Evolutionary conservation across 2,797 vertebrate genomes (phyloP), one percentile per base, ranked within the genome.

Genomic region (Stomatorhinus walkeri): DNA sequence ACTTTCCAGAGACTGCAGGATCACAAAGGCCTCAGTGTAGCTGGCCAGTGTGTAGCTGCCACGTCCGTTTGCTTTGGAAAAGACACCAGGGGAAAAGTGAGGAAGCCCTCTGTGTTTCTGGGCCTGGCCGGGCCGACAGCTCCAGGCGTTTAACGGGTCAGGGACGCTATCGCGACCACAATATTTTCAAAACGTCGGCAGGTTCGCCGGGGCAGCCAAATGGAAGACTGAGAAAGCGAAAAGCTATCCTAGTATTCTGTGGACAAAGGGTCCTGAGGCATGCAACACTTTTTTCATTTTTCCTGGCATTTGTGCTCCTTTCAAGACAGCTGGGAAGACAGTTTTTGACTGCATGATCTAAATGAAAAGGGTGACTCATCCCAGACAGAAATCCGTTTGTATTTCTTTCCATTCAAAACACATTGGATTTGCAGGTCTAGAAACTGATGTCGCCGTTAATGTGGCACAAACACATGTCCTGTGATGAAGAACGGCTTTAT

Each of bases 171-270:
- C 43, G 14, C 1, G 81, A 85, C 81, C 81, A 28, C 81, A 85
- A 51, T 85, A 51, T 85, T 85, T 85, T 85, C 81, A 85, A 85
- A 85, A 46, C 81, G n/a, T 51, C 43, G 81, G 81, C 48, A 85
- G 81, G 81, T 85, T 46, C n/a, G n/a, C n/a, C n/a, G 4, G 81
- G 81, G 81, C 81, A 51, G n/a, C 81, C 48, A 48, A 85, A 46
- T 22, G 76, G 76, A 85, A 51, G 46, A 85, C 46, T 51, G 48
- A 51, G 81, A 85, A 85, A 48, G 81, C 9, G n/a, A 85, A 85
- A 51, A 85, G 12, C 22, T 48, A 85, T 51, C 81, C 43, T 48
- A 22, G 51, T 85, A 49, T 85, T 48, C 48, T 24, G 46, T 12
- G 7, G 46, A 81, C 76, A 81, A 81, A 81, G 46, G n/a, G 5